These are phyloP conservation scores for Caranx melampygus DNA, from an alignment of 2,113 vertebrate species.

Conservation along the genomic window DNA sequence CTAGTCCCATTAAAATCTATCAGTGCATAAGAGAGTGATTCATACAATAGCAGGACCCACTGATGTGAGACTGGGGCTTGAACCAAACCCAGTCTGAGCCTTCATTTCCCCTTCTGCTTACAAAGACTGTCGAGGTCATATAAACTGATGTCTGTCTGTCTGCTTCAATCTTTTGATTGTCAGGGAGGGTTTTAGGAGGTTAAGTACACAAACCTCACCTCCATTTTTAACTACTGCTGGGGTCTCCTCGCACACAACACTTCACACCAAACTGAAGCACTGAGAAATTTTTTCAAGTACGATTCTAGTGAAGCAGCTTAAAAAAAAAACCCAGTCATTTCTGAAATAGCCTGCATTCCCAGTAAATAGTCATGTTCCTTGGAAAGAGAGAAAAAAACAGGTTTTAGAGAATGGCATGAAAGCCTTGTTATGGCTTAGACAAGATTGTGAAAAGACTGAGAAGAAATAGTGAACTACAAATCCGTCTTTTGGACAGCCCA, in stretches of 20 bases:
- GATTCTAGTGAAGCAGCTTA: neutral
- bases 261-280: neutral
- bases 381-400: constrained; percentile 2
- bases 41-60: neutral
- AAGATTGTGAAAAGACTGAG: constrained; percentile 17
- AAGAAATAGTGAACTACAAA: constrained; percentile 28
- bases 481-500: constrained; percentile 19
- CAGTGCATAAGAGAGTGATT: neutral
- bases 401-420: neutral
- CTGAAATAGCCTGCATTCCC: neutral
- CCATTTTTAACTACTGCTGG: neutral
- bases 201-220: neutral
- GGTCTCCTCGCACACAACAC: neutral
- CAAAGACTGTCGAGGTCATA: neutral
- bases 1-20: neutral
- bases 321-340: neutral
- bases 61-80: neutral
- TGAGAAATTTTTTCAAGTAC: neutral
- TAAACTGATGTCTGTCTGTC: neutral
- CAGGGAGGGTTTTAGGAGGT: neutral
- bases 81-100: neutral
- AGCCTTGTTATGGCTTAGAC: neutral
- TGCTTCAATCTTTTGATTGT: neutral
- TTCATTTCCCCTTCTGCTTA: neutral
- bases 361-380: neutral